Base-by-base conservation (phyloP, 2,113 vertebrate species). In the Cebidichthys violaceus region DNA sequence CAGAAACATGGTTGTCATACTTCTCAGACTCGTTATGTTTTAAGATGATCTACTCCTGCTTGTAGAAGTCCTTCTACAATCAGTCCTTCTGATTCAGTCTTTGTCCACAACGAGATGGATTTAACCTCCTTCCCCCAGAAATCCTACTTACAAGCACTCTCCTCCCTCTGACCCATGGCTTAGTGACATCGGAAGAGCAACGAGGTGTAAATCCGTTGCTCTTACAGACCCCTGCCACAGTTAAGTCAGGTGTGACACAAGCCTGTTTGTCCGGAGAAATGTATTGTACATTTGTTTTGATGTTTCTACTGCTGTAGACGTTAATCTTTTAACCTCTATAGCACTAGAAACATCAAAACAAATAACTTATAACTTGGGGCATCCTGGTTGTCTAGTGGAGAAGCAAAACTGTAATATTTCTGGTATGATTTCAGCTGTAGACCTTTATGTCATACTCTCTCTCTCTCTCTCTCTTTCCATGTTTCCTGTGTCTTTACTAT, bases 191-290 rank as follows among this genome's bases (percentile, higher is more conserved):
- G 31, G 75, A 85, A 75, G 84, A 68, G 79, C 88, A 90, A 62
- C 43, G 35, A 88, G 70, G 89, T 92, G 89, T 89, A 89, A 92
- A 93, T 91, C 90, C 82, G 52, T 39, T 80, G 70, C 77, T 86
- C 82, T 82, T 70, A 82, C 74, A 69, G 71, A 86, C 62, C 66
- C 59, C 61, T 69, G 70, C 66, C 70, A 27, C 71, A 65, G 82
- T 84, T 73, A 45, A 87, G 70, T 84, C 87, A 89, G 72, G 82
- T 83, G 80, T 89, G 83, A 89, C 67, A 73, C 39, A 70, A 60
- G 39, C 66, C n/a, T 84, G 67, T 85, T 85, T 71, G 71, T 13
- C 8, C 31, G 15, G 47, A 27, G 47, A 31, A 75, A 70, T 60
- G 67, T 27, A 73, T 43, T 66, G 22, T 60, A 20, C 59, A 70